Conservation (phyloP, 2,888 invertebrate genomes). For the Callinectes sapidus region DNA sequence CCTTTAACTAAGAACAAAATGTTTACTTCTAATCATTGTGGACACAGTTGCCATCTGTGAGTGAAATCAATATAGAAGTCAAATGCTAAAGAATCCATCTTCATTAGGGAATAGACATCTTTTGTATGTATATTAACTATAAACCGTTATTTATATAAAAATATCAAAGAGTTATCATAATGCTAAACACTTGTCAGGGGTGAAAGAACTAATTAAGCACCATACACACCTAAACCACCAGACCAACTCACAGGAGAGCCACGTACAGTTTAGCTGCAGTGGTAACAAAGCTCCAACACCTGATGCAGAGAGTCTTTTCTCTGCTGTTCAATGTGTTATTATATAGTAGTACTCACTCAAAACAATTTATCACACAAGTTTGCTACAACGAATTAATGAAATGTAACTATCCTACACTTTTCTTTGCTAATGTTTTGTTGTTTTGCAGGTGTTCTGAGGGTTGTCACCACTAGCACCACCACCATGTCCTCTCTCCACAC, state of each 20-base stretch:
- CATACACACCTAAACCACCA: conserved; percentile 28
- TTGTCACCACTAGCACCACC: not conserved
- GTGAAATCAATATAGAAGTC: conserved; percentile 6
- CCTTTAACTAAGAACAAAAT: not conserved
- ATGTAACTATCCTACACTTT: conserved; percentile 11
- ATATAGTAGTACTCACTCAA: not conserved
- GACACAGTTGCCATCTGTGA: conserved; percentile 19
- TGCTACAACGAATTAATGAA: not conserved
- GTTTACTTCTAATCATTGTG: not conserved
- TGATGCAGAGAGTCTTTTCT: not conserved
- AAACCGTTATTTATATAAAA: conserved; percentile 37
- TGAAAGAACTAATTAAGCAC: conserved; percentile 37
- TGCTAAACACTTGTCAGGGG: conserved; percentile 34
- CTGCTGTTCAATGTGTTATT: not conserved
- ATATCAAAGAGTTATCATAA: conserved; percentile 37
- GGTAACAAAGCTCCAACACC: conserved; percentile 5
- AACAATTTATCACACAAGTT: not conserved
- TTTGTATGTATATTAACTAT: conserved; percentile 24
- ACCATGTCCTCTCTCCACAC: conserved; percentile 27
- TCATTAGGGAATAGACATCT: conserved; percentile 36
- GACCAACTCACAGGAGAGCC: conserved; percentile 23
- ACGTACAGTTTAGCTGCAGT: not conserved
- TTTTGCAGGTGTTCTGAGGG: not conserved
- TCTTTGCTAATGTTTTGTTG: not conserved
- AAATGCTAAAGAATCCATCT: conserved; percentile 23